These are phyloP conservation scores for Phalacrocorax pelagicus DNA, from an alignment of 2,113 vertebrate species.

Conservation along the genomic window DNA sequence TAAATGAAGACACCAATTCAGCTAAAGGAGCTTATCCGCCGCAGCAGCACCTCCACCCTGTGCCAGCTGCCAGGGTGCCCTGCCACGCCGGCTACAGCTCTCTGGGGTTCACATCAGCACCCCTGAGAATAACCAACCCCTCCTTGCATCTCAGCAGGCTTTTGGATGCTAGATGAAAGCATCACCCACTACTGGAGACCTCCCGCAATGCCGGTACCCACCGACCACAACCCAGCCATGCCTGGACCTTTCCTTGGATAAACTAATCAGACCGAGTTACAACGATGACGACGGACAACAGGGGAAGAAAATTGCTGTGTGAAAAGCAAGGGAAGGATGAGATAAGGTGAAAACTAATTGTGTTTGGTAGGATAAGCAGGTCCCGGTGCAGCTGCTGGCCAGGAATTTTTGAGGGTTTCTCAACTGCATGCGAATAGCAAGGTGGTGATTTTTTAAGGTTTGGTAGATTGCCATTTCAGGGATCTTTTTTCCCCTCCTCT, in stretches of 20 bases:
- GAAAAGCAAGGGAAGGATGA: neutral
- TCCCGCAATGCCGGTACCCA: accelerated
- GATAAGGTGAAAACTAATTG: neutral
- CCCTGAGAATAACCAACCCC: neutral
- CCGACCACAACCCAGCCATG: neutral
- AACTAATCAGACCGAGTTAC: neutral
- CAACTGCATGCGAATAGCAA: neutral
- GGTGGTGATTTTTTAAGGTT: neutral
- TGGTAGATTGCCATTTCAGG: neutral
- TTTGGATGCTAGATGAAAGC: neutral
- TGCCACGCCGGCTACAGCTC: accelerated
- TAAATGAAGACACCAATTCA: neutral
- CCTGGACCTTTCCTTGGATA: neutral
- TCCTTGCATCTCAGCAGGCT: neutral
- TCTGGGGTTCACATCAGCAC: neutral
- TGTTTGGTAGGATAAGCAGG: neutral
- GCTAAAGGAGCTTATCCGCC: neutral
- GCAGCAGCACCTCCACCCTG: accelerated
- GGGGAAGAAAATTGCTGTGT: neutral
- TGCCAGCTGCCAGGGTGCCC: accelerated
- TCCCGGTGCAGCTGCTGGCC: neutral
- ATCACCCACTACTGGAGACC: neutral
- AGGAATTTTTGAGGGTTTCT: neutral
- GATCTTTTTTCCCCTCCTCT: neutral
- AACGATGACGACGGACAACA: accelerated